A percentile compares a stretch with the other conserved stretches of the same genome.
Conservation (phyloP, 2,888 invertebrate species). For the Silvanus unidentatus region DNA sequence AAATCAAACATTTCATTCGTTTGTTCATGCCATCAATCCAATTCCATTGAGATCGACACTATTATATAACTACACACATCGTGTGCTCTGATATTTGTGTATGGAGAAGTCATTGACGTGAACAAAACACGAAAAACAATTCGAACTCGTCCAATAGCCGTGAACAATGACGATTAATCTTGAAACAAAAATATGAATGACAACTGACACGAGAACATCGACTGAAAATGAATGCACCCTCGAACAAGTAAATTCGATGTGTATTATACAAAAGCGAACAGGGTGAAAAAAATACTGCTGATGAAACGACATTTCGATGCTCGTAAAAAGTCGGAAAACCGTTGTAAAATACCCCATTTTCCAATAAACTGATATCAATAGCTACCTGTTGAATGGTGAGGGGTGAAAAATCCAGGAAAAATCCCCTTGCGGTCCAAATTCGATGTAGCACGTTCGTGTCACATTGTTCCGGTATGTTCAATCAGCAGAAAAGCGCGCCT, state of each 20-base stretch:
- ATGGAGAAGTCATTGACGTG: conserved; percentile 25
- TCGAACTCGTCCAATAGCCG: conserved; percentile 30
- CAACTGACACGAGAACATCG: conserved; percentile 29
- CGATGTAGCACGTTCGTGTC: not conserved
- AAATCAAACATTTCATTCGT: conserved; percentile 32
- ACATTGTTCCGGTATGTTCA: too few relatives aligned
- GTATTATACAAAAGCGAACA: not conserved
- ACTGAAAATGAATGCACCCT: conserved; percentile 21
- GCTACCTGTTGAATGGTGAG: conserved; percentile 44
- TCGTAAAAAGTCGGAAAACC: conserved; percentile 40
- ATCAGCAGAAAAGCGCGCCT: too few relatives aligned
- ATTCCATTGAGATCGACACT: conserved; percentile 21
- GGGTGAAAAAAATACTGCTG: too few relatives aligned
- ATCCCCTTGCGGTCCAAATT: conserved; percentile 5
- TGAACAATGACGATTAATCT: conserved; percentile 35
- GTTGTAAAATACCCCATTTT: conserved; percentile 46
- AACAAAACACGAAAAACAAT: conserved; percentile 29
- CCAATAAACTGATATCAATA: conserved; percentile 50
- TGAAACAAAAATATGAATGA: conserved; percentile 32
- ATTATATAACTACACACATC: too few relatives aligned
- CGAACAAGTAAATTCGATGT: conserved; percentile 8
- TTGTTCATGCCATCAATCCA: conserved; percentile 27
- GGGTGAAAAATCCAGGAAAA: conserved; percentile 26
- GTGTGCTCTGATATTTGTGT: too few relatives aligned
- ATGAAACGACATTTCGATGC: conserved; percentile 32